Conservation (phyloP, 2,888 invertebrate species). For the Isoperla grammatica region DNA sequence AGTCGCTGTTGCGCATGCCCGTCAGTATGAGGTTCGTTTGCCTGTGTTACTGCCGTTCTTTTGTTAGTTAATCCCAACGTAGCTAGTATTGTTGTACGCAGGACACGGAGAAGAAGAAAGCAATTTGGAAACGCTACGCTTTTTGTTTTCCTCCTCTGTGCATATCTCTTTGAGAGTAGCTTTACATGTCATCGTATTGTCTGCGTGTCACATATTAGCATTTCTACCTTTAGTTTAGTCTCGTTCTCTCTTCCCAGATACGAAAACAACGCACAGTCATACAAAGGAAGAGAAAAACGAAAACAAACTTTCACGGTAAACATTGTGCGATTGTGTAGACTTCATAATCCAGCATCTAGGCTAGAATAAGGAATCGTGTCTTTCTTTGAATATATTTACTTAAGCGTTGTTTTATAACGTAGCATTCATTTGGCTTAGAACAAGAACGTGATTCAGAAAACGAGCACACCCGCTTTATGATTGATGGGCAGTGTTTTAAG, state of each 20-base stretch:
- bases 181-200: conserved; percentile 8
- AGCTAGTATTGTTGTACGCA: background rate
- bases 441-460: too few relatives aligned
- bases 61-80: background rate
- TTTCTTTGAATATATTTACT: too few relatives aligned
- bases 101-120: background rate
- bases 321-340: background rate
- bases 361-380: too few relatives aligned
- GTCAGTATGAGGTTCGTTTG: conserved; percentile 6
- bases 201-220: conserved; percentile 10
- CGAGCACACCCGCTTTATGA: background rate
- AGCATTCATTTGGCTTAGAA: too few relatives aligned
- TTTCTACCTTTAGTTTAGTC: conserved; percentile 15
- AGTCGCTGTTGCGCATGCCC: too few relatives aligned
- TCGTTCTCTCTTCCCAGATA: background rate
- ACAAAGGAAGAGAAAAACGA: background rate
- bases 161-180: conserved; percentile 1
- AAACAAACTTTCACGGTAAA: background rate
- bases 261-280: background rate
- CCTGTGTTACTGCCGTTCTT: background rate
- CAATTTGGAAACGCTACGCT: conserved; percentile 7
- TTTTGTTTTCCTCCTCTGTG: conserved; percentile 12
- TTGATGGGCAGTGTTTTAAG: too few relatives aligned
- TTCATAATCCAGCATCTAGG: too few relatives aligned
- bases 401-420: too few relatives aligned